Conservation (phyloP, 2,113 vertebrate genomes). For the Meles meles region DNA sequence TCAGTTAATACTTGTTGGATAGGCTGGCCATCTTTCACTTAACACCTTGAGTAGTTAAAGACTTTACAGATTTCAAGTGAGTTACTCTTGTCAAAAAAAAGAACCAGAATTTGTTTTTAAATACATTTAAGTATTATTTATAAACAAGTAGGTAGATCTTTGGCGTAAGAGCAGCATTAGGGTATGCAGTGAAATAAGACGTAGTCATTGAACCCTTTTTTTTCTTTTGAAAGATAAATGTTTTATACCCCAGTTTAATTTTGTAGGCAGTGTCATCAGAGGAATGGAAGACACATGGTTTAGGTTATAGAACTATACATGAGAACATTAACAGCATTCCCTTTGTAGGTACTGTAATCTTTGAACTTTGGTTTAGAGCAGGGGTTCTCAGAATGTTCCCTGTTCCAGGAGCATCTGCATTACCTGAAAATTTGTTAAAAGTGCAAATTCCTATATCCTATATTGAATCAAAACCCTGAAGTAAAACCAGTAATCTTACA, state of each 20-base stretch:
- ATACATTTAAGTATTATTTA: neutral
- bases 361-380: neutral
- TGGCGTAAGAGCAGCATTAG: neutral
- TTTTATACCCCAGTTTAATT: neutral
- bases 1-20: neutral
- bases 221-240: neutral
- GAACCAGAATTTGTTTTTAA: neutral
- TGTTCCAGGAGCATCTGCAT: neutral
- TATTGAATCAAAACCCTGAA: neutral
- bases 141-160: neutral
- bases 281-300: neutral
- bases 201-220: neutral
- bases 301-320: neutral
- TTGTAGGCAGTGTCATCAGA: neutral
- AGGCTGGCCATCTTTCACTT: neutral
- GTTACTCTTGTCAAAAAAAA: neutral
- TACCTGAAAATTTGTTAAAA: neutral
- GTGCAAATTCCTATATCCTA: neutral
- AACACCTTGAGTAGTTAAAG: neutral
- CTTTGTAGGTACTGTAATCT: neutral
- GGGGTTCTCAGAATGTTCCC: neutral
- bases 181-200: neutral
- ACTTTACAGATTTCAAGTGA: neutral
- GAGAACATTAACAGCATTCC: neutral
- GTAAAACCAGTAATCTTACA: neutral